A percentile compares a stretch with the other conserved stretches of the same genome.
phyloP scores from a whole-genome alignment of 1,140 invertebrate species.

The Chironomus tepperi region DNA sequence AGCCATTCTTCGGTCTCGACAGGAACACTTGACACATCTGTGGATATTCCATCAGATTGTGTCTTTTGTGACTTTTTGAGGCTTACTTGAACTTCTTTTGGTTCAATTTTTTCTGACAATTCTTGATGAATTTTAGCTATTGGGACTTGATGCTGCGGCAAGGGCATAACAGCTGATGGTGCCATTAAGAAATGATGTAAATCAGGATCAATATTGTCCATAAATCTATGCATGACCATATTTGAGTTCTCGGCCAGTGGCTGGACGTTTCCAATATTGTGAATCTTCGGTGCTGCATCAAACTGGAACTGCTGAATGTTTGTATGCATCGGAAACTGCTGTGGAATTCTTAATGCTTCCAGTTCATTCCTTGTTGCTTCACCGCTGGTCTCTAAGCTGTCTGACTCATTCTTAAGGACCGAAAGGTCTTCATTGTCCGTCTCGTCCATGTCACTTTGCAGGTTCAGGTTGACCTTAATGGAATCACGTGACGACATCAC shows the following conservation, averaged over 20 bases:
- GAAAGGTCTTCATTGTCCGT: conserved; percentile 50
- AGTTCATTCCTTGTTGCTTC: background rate
- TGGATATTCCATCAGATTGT: background rate
- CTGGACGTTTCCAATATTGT: background rate
- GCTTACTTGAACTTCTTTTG: background rate
- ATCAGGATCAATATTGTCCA: conserved; percentile 2
- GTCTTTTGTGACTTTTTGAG: background rate
- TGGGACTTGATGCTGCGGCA: background rate
- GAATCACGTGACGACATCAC: conserved; percentile 36
- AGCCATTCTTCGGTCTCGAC: conserved; percentile 81
- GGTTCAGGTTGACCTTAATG: conserved; percentile 34
- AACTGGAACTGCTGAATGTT: background rate
- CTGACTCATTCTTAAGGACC: conserved; percentile 27
- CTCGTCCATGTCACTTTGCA: conserved; percentile 42
- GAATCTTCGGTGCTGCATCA: background rate
- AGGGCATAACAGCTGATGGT: background rate
- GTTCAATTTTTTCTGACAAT: too few species aligned
- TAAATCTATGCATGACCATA: conserved; percentile 17
- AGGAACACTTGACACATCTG: conserved; percentile 40
- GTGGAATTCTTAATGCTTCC: background rate
- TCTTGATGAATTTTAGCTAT: conserved; percentile 8
- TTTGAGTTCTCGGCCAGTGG: background rate
- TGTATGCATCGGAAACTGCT: background rate
- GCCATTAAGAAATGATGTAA: background rate
- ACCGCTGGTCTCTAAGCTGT: background rate